Percentiles rank a stretch among this genome's conserved stretches.
Conservation (phyloP, 2,888 invertebrate genomes). For the Drosophila picticornis region DNA sequence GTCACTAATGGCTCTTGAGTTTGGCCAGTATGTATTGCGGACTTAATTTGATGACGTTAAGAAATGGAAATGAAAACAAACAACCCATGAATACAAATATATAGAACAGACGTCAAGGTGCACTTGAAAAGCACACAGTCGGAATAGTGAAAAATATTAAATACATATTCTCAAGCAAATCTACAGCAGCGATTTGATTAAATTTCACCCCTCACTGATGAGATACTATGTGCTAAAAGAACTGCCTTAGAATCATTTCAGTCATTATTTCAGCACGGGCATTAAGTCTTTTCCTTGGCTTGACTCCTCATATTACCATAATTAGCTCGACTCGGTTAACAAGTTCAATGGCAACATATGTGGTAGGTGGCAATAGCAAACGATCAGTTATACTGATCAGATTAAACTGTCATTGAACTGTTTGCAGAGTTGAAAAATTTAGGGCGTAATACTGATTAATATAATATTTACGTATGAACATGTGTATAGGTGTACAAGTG, state of each 20-base stretch:
- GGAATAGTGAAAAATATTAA: not conserved
- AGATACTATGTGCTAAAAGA: not conserved
- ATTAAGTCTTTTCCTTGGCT: not conserved
- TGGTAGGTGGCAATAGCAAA: not conserved
- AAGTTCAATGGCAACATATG: not conserved
- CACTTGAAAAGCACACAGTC: not conserved
- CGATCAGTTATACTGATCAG: constrained; percentile 11
- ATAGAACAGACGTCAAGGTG: not conserved
- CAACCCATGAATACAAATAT: not conserved
- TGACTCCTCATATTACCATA: not conserved
- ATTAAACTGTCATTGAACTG: constrained; percentile 4
- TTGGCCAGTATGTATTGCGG: not conserved
- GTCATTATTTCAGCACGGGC: not conserved
- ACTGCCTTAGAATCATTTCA: not conserved
- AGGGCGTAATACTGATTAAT: not conserved
- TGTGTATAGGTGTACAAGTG: too few relatives aligned
- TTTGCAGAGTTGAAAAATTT: constrained; percentile 3
- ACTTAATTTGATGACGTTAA: not conserved
- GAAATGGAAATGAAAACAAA: not conserved
- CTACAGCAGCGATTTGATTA: not conserved
- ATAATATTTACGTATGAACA: not conserved
- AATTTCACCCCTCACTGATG: not conserved
- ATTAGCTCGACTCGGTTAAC: not conserved
- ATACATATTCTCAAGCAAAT: not conserved
- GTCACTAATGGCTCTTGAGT: not conserved